These are phyloP conservation scores for Tetranychus piercei DNA, from an alignment of 2,888 invertebrate species.

Conservation along the genomic window DNA sequence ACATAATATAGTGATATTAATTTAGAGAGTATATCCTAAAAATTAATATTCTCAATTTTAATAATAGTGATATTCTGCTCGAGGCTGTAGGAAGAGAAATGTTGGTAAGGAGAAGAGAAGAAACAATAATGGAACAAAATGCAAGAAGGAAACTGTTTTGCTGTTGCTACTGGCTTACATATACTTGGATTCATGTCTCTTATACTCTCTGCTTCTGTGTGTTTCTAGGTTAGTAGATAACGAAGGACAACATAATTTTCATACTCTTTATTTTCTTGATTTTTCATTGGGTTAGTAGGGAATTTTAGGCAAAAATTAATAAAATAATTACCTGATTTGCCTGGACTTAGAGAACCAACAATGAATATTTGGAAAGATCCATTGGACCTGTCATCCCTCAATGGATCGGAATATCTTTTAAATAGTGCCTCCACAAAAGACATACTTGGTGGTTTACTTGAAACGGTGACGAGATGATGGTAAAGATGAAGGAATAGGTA, in stretches of 20 bases:
- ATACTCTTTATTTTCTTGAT: no score
- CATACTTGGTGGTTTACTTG: slow-evolving; percentile 3
- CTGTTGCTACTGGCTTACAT: no score
- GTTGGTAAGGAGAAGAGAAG: not conserved
- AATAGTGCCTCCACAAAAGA: slow-evolving; percentile 10
- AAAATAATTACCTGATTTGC: slow-evolving; percentile 33
- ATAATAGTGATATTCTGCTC: no score
- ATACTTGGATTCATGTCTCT: no score
- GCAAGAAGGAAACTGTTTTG: no score
- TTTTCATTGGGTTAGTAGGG: not conserved
- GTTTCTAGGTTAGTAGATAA: no score
- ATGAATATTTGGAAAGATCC: slow-evolving; percentile 61
- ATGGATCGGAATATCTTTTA: slow-evolving; percentile 5
- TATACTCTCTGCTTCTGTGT: no score
- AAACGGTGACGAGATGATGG: not conserved
- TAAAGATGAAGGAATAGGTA: not conserved
- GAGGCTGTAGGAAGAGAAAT: no score
- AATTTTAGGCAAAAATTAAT: not conserved
- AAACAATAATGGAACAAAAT: not conserved
- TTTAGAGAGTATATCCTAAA: no score
- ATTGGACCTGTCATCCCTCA: not conserved
- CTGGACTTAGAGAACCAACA: slow-evolving; percentile 51
- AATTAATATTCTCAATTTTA: no score
- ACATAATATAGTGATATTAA: no score
- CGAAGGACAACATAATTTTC: no score